Percentiles rank a stretch among this genome's conserved stretches.
These are phyloP conservation scores for Merops nubicus DNA, from an alignment of 2,113 vertebrate species.

Conservation along the genomic window DNA sequence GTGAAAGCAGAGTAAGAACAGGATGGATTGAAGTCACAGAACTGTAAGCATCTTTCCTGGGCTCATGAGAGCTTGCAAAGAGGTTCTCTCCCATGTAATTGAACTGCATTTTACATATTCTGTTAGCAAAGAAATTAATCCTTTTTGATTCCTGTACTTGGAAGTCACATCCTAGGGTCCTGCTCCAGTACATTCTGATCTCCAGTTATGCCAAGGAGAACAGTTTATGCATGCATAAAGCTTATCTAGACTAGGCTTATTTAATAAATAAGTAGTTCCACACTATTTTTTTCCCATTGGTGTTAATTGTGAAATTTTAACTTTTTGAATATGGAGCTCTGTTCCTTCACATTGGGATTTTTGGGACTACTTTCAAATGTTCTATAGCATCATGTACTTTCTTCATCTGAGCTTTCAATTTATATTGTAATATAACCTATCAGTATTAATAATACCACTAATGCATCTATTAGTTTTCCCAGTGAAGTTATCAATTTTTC, in stretches of 20 bases:
- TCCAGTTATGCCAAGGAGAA: background rate
- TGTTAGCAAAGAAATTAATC: background rate
- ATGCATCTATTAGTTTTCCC: background rate
- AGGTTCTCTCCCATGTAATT: background rate
- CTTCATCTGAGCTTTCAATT: background rate
- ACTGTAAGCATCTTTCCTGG: background rate
- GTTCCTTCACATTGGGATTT: background rate
- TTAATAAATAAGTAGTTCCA: background rate
- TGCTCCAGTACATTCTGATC: background rate
- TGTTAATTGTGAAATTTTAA: background rate
- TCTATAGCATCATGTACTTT: background rate
- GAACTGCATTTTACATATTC: background rate
- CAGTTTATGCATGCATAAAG: background rate
- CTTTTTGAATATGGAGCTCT: background rate
- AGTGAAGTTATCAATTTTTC: background rate
- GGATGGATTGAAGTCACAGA: background rate
- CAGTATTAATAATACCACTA: background rate
- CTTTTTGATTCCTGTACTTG: background rate
- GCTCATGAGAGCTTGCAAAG: background rate
- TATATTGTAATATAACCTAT: background rate
- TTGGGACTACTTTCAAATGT: background rate
- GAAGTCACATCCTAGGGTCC: background rate
- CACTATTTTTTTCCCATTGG: background rate
- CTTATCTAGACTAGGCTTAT: background rate
- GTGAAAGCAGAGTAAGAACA: background rate